Evolutionary conservation across 37 sponge, comb jelly and placozoan genomes (phyloP).

Genomic region (Chondrilla cf. caribensis): DNA sequence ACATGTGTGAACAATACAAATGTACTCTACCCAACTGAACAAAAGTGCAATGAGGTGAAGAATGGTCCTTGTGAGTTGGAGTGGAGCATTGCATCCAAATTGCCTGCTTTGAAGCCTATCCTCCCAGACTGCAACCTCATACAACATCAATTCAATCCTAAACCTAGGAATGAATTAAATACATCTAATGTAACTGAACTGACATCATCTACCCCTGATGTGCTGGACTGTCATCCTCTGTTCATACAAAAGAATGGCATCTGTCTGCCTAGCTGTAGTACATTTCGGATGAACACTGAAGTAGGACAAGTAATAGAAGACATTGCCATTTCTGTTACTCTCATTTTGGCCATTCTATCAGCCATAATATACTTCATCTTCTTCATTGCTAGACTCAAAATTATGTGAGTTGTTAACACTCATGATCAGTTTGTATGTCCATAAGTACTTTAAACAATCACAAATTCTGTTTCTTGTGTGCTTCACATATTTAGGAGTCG

Average conservation of each 20-base stretch:
- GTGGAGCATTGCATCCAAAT: background rate
- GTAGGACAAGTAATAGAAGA: constrained; percentile 6
- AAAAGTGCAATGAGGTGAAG: background rate
- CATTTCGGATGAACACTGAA: constrained; percentile 1
- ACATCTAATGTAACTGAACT: background rate
- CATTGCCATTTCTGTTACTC: background rate
- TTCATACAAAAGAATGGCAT: background rate
- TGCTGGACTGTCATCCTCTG: background rate
- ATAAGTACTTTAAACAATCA: too few relatives aligned
- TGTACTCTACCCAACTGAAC: background rate
- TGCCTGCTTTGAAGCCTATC: background rate
- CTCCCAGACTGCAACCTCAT: background rate
- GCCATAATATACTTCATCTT: constrained; percentile 1
- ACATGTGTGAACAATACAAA: background rate
- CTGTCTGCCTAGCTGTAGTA: constrained; percentile 5
- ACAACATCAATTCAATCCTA: background rate
- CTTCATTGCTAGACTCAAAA: background rate
- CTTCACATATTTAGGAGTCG: too few relatives aligned
- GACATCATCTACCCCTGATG: too few relatives aligned
- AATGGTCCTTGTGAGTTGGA: background rate
- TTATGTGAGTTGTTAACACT: constrained; percentile 11
- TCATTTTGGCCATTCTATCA: background rate
- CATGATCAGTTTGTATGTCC: too few relatives aligned
- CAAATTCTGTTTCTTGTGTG: too few relatives aligned
- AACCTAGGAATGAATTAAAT: too few relatives aligned